Evolutionary conservation across 2,888 invertebrate genomes (phyloP).

Genomic region (Bembecia ichneumoniformis): DNA sequence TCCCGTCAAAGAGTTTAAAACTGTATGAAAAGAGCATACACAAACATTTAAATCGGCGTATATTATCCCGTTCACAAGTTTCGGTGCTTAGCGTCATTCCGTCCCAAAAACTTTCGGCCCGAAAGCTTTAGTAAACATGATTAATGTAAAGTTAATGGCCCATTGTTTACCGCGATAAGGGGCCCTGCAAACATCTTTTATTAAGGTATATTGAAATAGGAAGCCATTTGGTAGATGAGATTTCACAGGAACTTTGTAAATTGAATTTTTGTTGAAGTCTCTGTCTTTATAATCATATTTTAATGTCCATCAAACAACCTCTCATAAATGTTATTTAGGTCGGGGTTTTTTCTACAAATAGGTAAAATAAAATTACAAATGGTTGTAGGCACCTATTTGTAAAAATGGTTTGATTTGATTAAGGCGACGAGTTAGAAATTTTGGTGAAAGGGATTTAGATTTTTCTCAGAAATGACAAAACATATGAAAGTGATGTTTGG

Average conservation of each 20-base stretch:
- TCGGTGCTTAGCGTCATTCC: neutral
- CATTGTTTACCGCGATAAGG: constrained; percentile 28
- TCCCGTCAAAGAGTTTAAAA: neutral
- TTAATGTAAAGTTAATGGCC: constrained; percentile 46
- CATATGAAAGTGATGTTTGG: too few species aligned
- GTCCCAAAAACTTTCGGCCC: constrained; percentile 12
- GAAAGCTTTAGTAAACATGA: constrained; percentile 24
- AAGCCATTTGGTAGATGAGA: neutral
- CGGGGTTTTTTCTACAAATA: too few species aligned
- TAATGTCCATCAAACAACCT: too few species aligned
- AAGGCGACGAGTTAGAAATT: too few species aligned
- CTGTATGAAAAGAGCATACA: neutral
- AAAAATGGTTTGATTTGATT: too few species aligned
- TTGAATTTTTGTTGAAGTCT: neutral
- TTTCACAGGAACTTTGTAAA: neutral
- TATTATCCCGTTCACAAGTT: neutral
- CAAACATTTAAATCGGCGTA: neutral
- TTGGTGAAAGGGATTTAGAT: too few species aligned
- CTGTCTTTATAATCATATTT: too few species aligned
- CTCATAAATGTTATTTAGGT: too few species aligned
- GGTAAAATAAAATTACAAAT: too few species aligned
- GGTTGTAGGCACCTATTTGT: too few species aligned
- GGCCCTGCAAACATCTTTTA: constrained; percentile 12
- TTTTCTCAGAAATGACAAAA: too few species aligned
- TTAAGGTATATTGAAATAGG: constrained; percentile 14